Evolutionary conservation across 2,888 invertebrate species (phyloP), one percentile per base, ranked within the genome.

Genomic region (Pristionchus arcanus): DNA sequence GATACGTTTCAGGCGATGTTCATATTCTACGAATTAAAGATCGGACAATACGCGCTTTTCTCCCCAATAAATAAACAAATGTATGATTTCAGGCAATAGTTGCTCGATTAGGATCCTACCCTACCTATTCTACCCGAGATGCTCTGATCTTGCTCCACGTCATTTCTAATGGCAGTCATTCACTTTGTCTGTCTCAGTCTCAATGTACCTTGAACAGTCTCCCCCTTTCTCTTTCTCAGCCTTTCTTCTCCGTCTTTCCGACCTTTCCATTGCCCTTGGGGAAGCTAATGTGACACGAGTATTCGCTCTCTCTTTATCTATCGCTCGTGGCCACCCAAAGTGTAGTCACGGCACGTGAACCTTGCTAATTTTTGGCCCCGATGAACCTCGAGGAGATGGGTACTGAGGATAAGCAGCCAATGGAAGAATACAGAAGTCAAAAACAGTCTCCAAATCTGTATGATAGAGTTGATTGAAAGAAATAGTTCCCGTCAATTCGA

Each of bases 281-380:
- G 68, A 2, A 31, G 68, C 34, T 74, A 74, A 74, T 74, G 74
- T 74, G 74, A 7, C 63, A 63, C 74, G 74, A 74, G 74, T 37
- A 28, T 21, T 74, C 21, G n/a, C 63, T 25, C 63, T 49, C 42
- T 49, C 42, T 49, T 49, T n/a, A 74, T 34, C 37, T 74, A 42
- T 42, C 19, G 25, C 74, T 74, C 74, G 74, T 74, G 74, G 42
- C 74, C 74, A 37, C 74, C 74, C 74, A 74, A 59, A 74, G 74
- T 74, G 34, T 34, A 74, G 74, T 74, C 37, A n/a, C 16, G 74
- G 74, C 21, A 71, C 71, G 66, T 13, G 66, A 25, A 2, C 5
- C 4, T 16, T 3, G 63, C 68, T 71, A 15, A 28, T 71, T 71
- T 71, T 34, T 34, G 31, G 34, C 16, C 68, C 16, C 31, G 42